Conservation (phyloP, 1,140 invertebrate genomes). For the Dendrolimus kikuchii region DNA sequence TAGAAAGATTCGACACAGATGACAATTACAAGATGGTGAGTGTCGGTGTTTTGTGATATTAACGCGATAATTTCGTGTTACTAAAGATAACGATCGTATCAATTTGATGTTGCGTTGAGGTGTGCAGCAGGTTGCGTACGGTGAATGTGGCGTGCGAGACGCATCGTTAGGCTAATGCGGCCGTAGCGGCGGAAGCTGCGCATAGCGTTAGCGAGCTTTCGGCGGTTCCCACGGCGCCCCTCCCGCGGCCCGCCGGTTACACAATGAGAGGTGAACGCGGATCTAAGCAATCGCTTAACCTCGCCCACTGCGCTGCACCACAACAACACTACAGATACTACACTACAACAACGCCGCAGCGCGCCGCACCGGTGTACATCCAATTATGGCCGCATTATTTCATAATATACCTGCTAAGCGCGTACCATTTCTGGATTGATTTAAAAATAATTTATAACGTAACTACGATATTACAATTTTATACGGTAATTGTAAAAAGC, state of each 20-base stretch:
- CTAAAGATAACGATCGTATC: slow-evolving; percentile 53
- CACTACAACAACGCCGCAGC: slow-evolving; percentile 42
- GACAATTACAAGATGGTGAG: not conserved
- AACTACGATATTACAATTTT: too few relatives aligned
- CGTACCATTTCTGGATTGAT: not conserved
- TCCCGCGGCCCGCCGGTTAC: slow-evolving; percentile 42
- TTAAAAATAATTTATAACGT: too few relatives aligned
- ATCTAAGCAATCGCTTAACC: slow-evolving; percentile 71
- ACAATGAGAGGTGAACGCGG: slow-evolving; percentile 70
- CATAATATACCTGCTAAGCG: slow-evolving; percentile 7
- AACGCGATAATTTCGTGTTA: slow-evolving; percentile 50
- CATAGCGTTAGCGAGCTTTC: slow-evolving; percentile 60
- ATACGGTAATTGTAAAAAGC: too few relatives aligned
- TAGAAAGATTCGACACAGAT: too few relatives aligned
- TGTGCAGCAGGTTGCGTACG: slow-evolving; percentile 29
- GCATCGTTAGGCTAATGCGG: slow-evolving; percentile 62
- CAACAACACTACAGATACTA: slow-evolving; percentile 46
- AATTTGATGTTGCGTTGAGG: slow-evolving; percentile 34
- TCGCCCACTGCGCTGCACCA: slow-evolving; percentile 67
- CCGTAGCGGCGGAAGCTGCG: slow-evolving; percentile 61
- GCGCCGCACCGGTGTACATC: slow-evolving; percentile 34
- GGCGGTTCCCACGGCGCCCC: slow-evolving; percentile 65
- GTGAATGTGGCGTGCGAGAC: slow-evolving; percentile 44
- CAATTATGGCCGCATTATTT: slow-evolving; percentile 14
- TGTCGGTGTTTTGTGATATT: slow-evolving; percentile 17